A percentile compares a stretch with the other conserved stretches of the same genome.
Conservation (phyloP, 2,888 invertebrate species). For the Anoplius nigerrimus region DNA sequence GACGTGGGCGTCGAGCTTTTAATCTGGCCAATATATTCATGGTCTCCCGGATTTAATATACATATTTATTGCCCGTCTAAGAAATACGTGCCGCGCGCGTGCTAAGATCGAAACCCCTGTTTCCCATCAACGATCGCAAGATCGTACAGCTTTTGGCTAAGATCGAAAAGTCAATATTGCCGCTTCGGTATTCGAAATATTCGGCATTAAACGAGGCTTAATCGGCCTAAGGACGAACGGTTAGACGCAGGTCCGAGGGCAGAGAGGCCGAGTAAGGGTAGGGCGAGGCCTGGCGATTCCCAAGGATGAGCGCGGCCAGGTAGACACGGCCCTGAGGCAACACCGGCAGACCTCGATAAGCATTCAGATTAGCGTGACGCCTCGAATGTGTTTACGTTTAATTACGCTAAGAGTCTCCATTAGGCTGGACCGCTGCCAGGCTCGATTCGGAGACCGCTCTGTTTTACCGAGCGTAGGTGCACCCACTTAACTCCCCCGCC, state of each 20-base stretch:
- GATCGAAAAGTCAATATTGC: too few species aligned
- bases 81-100: too few species aligned
- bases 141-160: too few species aligned
- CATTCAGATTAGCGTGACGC: constrained; percentile 74
- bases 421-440: constrained; percentile 74
- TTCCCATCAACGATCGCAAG: too few species aligned
- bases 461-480: constrained; percentile 69
- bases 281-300: constrained; percentile 37
- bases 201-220: too few species aligned
- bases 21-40: too few species aligned
- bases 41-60: too few species aligned
- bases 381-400: constrained; percentile 75
- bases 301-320: constrained; percentile 62
- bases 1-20: too few species aligned
- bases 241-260: background rate
- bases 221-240: background rate
- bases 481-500: constrained; percentile 65
- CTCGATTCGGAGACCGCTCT: constrained; percentile 62
- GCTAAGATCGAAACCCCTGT: too few species aligned
- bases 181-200: too few species aligned
- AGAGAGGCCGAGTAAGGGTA: background rate
- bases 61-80: too few species aligned
- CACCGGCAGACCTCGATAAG: constrained; percentile 72
- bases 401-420: constrained; percentile 75
- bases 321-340: constrained; percentile 67